phyloP scores from a whole-genome alignment of 2,888 invertebrate genomes.

The Drosophila anomalata region DNA sequence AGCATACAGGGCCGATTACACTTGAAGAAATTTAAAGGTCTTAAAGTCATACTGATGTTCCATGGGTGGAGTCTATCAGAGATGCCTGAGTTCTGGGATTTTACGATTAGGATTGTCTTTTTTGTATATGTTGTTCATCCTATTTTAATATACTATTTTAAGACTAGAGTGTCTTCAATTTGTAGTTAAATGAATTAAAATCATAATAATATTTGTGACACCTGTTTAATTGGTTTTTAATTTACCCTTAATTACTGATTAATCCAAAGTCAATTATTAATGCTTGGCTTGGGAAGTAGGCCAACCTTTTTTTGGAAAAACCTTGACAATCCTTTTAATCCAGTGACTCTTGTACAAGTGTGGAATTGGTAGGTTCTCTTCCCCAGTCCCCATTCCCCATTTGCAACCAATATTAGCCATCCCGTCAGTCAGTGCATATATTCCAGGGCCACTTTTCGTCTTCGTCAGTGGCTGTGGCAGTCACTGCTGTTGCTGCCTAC shows the following conservation, averaged over 20 bases:
- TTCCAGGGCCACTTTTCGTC: conserved; percentile 52
- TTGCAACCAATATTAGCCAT: conserved; percentile 32
- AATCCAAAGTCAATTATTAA: background rate
- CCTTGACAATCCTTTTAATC: background rate
- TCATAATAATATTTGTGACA: background rate
- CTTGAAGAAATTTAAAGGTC: conserved; percentile 3
- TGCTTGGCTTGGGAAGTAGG: background rate
- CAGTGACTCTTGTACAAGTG: conserved; percentile 18
- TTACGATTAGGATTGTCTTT: too few relatives aligned
- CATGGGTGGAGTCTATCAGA: background rate
- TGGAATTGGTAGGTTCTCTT: conserved; percentile 1
- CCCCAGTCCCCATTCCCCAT: background rate
- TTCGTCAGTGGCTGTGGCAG: conserved; percentile 53
- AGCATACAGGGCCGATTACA: conserved; percentile 26
- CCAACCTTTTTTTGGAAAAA: background rate
- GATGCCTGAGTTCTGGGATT: too few relatives aligned
- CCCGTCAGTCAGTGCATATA: conserved; percentile 18
- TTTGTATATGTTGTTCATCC: too few relatives aligned
- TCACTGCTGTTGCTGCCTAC: conserved; percentile 36
- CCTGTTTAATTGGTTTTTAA: background rate
- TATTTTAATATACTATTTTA: too few relatives aligned
- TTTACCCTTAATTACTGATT: background rate
- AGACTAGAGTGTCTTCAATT: too few relatives aligned
- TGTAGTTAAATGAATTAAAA: too few relatives aligned
- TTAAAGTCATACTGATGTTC: background rate